Base-by-base conservation (phyloP, 2,113 vertebrate species). In the Malurus elegans region DNA sequence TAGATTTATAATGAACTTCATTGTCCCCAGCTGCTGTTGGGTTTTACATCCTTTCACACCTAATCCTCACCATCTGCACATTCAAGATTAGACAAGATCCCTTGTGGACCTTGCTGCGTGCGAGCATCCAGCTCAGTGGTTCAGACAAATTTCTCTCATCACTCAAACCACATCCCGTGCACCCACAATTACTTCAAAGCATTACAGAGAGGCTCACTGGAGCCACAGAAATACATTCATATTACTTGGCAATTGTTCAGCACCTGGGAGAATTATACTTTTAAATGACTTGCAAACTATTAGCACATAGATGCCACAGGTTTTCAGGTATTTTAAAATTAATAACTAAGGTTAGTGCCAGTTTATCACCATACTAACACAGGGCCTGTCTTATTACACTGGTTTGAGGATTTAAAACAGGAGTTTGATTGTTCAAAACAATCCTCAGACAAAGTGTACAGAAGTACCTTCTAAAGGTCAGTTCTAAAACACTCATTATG, bases 31-130 rank as follows among this genome's bases (percentile, higher is more conserved):
- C 50, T 94, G 78, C 84, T 79, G 84, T 65, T 81, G 74, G 31
- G 57, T 95, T 93, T 94, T 85, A 75, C 79, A 94, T 80, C 73
- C 92, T 86, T 91, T 92, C 87, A 81, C 47, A 95, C 48, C 61
- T 82, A 90, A 95, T 95, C 78, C 71, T 92, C 74, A 36, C 93
- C 88, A 89, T 92, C 87, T 91, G 61, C 86, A 85, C 85, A 28
- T 48, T 50, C 50, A 56, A 84, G 71, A 95, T 80, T 79, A 97
- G 79, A 94, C 88, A 72, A 24, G 79, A 78, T 83, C 83, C 72
- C 56, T 70, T 2, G 38, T 62, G 80, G 81, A 56, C 29, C 83
- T 88, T 26, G 71, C 88, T 86, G 75, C 7, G 2, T 51, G 67
- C 1, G 2, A 66, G 70, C 79, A 93, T 89, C 36, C 50, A 86